phyloP scores from a whole-genome alignment of 2,888 invertebrate genomes.

The Eretmocerus hayati region DNA sequence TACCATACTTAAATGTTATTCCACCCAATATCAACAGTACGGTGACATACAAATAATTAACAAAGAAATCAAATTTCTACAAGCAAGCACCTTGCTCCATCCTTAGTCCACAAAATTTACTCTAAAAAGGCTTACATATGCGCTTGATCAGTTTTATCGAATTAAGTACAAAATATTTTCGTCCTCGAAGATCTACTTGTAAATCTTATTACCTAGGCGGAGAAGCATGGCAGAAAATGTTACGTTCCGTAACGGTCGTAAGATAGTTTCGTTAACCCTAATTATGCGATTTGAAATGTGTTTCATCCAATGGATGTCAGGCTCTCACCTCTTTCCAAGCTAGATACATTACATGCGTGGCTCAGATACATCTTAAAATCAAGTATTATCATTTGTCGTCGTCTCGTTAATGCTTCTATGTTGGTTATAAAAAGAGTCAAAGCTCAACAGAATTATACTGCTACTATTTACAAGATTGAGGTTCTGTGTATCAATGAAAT shows the following conservation, averaged over 20 bases:
- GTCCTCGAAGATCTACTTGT: conserved; percentile 19
- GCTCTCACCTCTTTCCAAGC: conserved; percentile 11
- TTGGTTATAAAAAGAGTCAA: conserved; percentile 13
- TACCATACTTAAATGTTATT: too few relatives aligned
- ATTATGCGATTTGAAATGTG: too few relatives aligned
- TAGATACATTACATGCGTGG: conserved; percentile 13
- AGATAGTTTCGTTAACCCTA: too few relatives aligned
- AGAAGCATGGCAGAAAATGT: conserved; percentile 29
- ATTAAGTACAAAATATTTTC: conserved; percentile 45
- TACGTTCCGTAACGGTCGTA: conserved; percentile 3
- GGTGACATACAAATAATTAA: conserved; percentile 20
- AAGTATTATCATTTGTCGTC: conserved; percentile 5
- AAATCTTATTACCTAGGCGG: conserved; percentile 34
- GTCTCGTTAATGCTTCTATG: conserved; percentile 2
- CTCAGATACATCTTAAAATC: conserved; percentile 4
- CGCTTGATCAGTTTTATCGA: conserved; percentile 30
- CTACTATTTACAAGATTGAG: conserved; percentile 21
- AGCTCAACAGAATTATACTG: conserved; percentile 16
- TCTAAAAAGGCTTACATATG: conserved; percentile 18
- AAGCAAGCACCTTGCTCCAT: conserved; percentile 19
- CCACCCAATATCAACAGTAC: too few relatives aligned
- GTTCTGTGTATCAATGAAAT: conserved; percentile 7
- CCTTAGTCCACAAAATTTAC: conserved; percentile 19
- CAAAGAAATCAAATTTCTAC: conserved; percentile 25
- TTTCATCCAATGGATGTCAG: too few relatives aligned